Evolutionary conservation across 2,113 vertebrate species (phyloP), one percentile per base, ranked within the genome.

Genomic region (Hypocryptadius cinnamomeus): DNA sequence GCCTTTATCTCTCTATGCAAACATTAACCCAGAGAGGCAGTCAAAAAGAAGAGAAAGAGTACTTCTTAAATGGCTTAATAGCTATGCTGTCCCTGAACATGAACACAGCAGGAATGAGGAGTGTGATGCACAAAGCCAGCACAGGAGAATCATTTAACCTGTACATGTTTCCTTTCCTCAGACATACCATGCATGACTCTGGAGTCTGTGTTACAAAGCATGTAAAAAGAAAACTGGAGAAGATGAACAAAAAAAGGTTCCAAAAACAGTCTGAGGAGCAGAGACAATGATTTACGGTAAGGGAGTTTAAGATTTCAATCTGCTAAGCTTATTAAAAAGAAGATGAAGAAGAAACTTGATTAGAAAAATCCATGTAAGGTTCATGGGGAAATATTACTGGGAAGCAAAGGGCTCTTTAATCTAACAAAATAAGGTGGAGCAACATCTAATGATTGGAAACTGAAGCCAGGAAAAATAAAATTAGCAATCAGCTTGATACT

Each of bases 401-500:
- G 77, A 91, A 92, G 69, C 72, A 95, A 91, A 94, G 54, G 68
- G 81, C 74, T 95, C 81, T 91, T 93, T 89, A 94, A 85, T 89
- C 72, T 94, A 87, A 89, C 48, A 95, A 91, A 89, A 89, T 91
- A 92, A 92, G 87, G 89, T 69, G 53, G 51, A 94, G 54, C 39
- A 93, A 73, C 53, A 72, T 57, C 59, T 85, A 93, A 73, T 91
- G 85, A 93, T 13, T 91, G 71, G 92, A 93, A 94, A 92, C 84
- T 82, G 70, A 92, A 94, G 89, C 80, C 92, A 95, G 89, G 77
- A 95, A 95, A 96, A 96, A 93, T 90, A 93, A 95, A 94, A 96
- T 90, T 90, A 96, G 91, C 72, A 81, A 94, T 96, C 94, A 94
- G 65, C 69, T 74, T 90, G 69, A 84, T 93, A 86, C 5, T 4